Conservation (phyloP, 1,140 invertebrate genomes). For the Hycleus cichorii region DNA sequence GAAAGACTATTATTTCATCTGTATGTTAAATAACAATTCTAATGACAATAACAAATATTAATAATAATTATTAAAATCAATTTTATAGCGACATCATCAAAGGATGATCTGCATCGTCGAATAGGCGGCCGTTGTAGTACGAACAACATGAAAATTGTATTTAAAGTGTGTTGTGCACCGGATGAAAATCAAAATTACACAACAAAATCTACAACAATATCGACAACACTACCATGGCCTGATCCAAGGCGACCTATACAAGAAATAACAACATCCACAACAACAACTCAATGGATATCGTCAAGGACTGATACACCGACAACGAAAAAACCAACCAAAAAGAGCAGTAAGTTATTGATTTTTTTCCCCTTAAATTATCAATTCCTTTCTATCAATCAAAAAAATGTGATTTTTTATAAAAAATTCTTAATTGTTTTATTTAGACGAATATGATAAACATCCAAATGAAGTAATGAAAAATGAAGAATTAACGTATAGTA, state of each 20-base stretch:
- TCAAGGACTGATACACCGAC: conserved; percentile 25
- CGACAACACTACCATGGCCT: conserved; percentile 47
- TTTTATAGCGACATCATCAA: conserved; percentile 69
- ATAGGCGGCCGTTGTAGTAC: conserved; percentile 82
- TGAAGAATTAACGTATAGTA: conserved; percentile 73
- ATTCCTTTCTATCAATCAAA: not conserved
- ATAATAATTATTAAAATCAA: conserved; percentile 2
- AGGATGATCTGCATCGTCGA: conserved; percentile 79
- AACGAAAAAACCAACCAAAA: conserved; percentile 47
- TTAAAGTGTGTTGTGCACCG: conserved; percentile 82
- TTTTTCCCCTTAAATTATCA: not conserved
- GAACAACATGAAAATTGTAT: conserved; percentile 92
- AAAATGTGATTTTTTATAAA: too few relatives aligned
- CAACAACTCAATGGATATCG: conserved; percentile 13
- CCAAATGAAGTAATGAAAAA: conserved; percentile 87
- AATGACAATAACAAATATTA: not conserved
- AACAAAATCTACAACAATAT: conserved; percentile 45
- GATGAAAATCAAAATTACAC: conserved; percentile 44
- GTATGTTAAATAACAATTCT: conserved; percentile 47
- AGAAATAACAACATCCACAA: conserved; percentile 24
- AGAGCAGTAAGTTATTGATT: conserved; percentile 44
- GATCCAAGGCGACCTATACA: conserved; percentile 25
- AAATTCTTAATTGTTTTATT: conserved; percentile 5
- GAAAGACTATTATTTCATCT: conserved; percentile 93
- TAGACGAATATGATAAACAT: conserved; percentile 77